Evolutionary conservation across 2,797 vertebrate species (phyloP), one percentile per base, ranked within the genome.

Genomic region (Etheostoma perlongum): DNA sequence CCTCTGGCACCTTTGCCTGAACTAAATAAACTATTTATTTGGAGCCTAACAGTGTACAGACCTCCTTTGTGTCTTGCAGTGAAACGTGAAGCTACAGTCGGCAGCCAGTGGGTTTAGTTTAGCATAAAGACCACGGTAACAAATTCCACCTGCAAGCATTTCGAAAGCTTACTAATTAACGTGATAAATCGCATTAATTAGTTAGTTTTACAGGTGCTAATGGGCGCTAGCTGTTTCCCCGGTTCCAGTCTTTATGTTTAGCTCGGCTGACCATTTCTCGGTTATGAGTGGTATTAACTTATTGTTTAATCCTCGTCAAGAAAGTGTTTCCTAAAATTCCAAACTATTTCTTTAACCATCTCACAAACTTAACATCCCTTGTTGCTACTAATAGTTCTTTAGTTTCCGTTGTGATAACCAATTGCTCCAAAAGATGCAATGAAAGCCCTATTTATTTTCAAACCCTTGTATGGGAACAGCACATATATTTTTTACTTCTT

Each of bases 401-500:
- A n/a, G 19, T 76, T 49, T 70, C 66, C 65, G 15, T 19, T 53
- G 21, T 27, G 5, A 46, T 74, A 51, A 40, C 69, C 72, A 52
- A 69, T 75, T 1, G 1, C 19, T 46, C 16, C 2, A 27, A 23
- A n/a, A 64, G 42, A 62, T 18, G 30, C 70, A 27, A 67, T 73
- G 48, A 84, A 67, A 69, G 47, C 67, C 10, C 0, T 64, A 48
- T 75, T 46, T 18, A 57, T 79, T 80, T 72, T 67, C 54, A 62
- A 81, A 70, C 19, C 46, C 23, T 9, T 0, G 13, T 13, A 59
- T 46, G 47, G 18, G 79, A 81, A 67, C 48, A 6, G 61, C 44
- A 18, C 67, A 70, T 66, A 62, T 84, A 76, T 78, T 83, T 82
- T 40, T 63, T 63, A 83, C 82, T 65, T 83, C 40, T 82, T 72